phyloP scores from a whole-genome alignment of 2,797 vertebrate genomes.

The Syngnathus acus region DNA sequence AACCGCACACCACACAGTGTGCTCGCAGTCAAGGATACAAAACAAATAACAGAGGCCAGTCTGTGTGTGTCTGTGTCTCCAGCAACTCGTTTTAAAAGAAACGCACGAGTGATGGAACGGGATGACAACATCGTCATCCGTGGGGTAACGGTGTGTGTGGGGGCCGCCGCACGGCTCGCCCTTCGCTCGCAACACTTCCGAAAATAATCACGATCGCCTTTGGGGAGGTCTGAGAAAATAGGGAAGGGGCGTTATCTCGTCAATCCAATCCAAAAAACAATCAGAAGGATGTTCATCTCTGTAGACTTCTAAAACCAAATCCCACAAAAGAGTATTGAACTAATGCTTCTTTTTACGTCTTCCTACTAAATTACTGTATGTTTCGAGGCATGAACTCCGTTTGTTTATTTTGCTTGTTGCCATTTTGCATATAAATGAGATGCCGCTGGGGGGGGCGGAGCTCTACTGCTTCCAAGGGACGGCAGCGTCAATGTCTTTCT shows the following conservation, averaged over 20 bases:
- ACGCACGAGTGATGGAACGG: neutral
- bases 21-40: constrained; percentile 61
- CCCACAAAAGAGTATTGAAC: neutral
- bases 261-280: neutral
- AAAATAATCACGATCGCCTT: neutral
- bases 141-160: neutral
- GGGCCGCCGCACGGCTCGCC: neutral
- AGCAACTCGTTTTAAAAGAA: neutral
- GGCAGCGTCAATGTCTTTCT: neutral
- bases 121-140: neutral
- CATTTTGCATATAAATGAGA: neutral
- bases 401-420: neutral
- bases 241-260: neutral
- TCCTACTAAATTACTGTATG: neutral
- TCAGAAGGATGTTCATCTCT: neutral
- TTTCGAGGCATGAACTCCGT: neutral
- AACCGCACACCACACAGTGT: constrained; percentile 1
- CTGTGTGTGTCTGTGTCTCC: constrained; percentile 3
- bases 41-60: constrained; percentile 51
- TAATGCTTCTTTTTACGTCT: neutral
- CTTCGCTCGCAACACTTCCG: neutral
- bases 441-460: neutral
- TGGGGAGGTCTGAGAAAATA: neutral
- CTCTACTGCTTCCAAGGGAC: neutral
- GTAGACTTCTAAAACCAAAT: neutral